Base-by-base conservation (phyloP, 2,797 vertebrate genomes). In the Sebastiscus albofasciatus region DNA sequence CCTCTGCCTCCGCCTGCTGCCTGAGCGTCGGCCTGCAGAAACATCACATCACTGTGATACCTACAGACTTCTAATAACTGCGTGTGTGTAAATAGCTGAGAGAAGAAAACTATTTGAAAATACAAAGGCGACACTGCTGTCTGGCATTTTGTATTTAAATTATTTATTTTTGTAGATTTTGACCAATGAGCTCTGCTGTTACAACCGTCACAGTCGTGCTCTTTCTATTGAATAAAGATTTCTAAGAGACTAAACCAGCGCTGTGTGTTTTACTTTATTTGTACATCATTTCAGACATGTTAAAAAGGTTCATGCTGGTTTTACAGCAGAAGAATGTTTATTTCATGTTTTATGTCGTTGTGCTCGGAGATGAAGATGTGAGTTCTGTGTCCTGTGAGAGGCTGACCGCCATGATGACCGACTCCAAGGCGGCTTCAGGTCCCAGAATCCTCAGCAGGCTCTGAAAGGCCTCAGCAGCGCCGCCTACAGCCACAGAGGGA, bases 161-260 rank as follows among this genome's bases (percentile, higher is more conserved):
- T 97, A 97, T 98, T 97, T 98, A 97, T 97, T 97, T 97, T 96
- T 96, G 94, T 96, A 96, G 93, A 94, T 96, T 93, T 93, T 92
- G 90, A 93, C 79, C 80, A 22, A 80, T 75, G 87, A 90, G 87
- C 90, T 90, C 74, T 14, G 77, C 87, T 88, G 87, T 90, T 75
- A 79, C 93, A 93, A 90, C 75, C 83, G 92, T 80, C 85, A 94
- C 90, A 95, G 94, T 69, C 87, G 90, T 89, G 94, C 93, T 96
- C 95, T 97, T 97, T 96, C 93, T 97, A 96, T 94, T 94, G 90
- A 96, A 95, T 97, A 95, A 97, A 97, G 92, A 92, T 94, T 93
- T 93, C 82, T 93, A 94, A 85, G 77, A 86, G 75, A 91, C 86
- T 82, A 87, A 85, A 72, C 12, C n/a, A 0, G 2, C 0, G 1